Evolutionary conservation across 2,113 vertebrate species (phyloP).

Genomic region (Macroglossus sobrinus): DNA sequence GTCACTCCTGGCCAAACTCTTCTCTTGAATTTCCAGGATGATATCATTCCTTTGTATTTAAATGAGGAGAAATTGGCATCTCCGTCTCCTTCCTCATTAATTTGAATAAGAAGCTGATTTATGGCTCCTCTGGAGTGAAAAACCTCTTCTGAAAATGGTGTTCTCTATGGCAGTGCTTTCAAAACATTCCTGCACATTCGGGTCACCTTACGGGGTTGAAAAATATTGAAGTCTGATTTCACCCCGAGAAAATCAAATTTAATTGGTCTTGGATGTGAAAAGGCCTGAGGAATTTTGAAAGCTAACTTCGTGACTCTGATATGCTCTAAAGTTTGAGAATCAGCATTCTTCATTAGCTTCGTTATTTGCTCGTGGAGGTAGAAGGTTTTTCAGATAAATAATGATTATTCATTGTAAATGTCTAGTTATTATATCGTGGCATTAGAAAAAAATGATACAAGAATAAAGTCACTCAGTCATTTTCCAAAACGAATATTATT

Average conservation of each 20-base stretch:
- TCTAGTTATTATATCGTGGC: not conserved
- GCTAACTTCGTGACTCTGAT: not conserved
- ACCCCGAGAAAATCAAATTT: not conserved
- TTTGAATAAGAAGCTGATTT: not conserved
- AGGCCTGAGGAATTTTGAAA: not conserved
- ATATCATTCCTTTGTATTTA: conserved; percentile 42
- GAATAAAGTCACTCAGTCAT: not conserved
- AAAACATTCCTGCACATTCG: not conserved
- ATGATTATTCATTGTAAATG: not conserved
- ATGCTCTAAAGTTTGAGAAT: not conserved
- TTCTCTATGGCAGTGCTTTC: not conserved
- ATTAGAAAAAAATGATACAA: not conserved
- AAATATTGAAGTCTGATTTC: not conserved
- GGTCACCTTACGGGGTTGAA: not conserved
- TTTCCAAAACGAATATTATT: not conserved
- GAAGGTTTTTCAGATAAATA: not conserved
- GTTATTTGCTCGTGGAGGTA: not conserved
- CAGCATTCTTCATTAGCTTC: not conserved
- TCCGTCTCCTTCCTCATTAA: not conserved
- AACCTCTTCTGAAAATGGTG: not conserved
- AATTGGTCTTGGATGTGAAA: not conserved
- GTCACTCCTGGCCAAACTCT: not conserved
- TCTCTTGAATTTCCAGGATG: not conserved
- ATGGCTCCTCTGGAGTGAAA: not conserved
- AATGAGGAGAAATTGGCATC: not conserved